These are phyloP conservation scores for Erinaceus europaeus DNA, from an alignment of 2,113 vertebrate species.

Conservation along the genomic window DNA sequence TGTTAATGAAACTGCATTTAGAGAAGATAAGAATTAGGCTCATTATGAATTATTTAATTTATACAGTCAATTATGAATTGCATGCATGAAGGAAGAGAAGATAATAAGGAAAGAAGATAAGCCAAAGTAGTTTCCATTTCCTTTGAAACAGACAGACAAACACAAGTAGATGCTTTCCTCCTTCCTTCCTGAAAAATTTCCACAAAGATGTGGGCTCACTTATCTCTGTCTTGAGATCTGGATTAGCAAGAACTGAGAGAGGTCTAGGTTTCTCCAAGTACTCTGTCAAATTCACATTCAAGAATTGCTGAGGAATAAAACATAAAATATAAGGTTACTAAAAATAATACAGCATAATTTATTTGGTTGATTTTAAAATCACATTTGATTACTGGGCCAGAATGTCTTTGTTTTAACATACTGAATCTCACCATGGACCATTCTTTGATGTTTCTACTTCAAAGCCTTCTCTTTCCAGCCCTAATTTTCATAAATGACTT, in stretches of 20 bases:
- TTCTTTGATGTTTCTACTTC: background rate
- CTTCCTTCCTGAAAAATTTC: background rate
- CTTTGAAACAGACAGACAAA: background rate
- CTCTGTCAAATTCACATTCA: background rate
- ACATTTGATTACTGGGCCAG: background rate
- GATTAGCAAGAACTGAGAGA: background rate
- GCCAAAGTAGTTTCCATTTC: conserved; percentile 28
- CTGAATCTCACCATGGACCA: background rate
- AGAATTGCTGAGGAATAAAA: background rate
- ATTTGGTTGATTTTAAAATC: background rate
- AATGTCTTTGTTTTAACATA: background rate
- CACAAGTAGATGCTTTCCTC: background rate
- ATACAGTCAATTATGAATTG: conserved; percentile 25
- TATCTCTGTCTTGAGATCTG: background rate
- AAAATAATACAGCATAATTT: background rate
- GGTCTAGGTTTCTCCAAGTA: background rate
- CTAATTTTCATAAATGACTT: background rate
- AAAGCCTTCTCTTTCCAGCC: background rate
- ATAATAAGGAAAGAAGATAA: conserved; percentile 26
- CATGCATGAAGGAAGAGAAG: conserved; percentile 11
- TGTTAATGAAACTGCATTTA: conserved; percentile 43
- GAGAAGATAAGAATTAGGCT: conserved; percentile 39
- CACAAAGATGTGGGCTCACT: background rate
- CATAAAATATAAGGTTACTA: background rate
- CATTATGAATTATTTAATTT: conserved; percentile 49